Evolutionary conservation across 2,888 invertebrate genomes (phyloP).

Genomic region (Tetramorium bicarinatum): DNA sequence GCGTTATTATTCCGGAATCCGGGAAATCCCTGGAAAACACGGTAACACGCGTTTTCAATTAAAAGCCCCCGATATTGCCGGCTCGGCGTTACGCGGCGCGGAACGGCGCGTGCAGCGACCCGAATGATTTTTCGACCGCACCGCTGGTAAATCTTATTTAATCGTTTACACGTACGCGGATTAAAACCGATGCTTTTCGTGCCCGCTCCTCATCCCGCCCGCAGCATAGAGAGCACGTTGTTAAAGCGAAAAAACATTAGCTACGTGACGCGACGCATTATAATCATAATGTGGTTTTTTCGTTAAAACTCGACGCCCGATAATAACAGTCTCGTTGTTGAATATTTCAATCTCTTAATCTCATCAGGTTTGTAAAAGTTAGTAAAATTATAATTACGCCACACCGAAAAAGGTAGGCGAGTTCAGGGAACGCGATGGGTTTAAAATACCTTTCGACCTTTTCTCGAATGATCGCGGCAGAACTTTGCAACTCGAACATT

Average conservation of each 20-base stretch:
- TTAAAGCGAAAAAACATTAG: slow-evolving; percentile 40
- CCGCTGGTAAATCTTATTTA: slow-evolving; percentile 56
- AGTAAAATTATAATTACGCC: neutral
- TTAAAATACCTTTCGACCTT: neutral
- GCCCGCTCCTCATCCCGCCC: neutral
- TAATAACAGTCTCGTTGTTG: neutral
- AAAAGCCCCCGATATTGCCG: slow-evolving; percentile 39
- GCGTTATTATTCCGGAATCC: slow-evolving; percentile 59
- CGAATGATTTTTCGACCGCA: slow-evolving; percentile 59
- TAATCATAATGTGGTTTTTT: slow-evolving; percentile 18
- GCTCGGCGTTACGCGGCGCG: slow-evolving; percentile 36
- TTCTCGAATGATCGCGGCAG: neutral
- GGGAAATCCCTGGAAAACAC: slow-evolving; percentile 53
- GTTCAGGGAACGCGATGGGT: neutral
- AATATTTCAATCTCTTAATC: slow-evolving; percentile 10
- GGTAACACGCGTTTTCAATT: slow-evolving; percentile 61
- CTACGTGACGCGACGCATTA: slow-evolving; percentile 1
- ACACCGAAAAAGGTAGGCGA: neutral
- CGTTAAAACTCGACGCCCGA: neutral
- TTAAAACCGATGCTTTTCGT: slow-evolving; percentile 47
- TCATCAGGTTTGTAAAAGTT: neutral
- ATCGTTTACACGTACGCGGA: slow-evolving; percentile 55
- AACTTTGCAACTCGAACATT: neutral
- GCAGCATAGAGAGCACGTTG: neutral
- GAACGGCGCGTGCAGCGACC: slow-evolving; percentile 50